phyloP scores from a whole-genome alignment of 2,888 invertebrate genomes.

The Drosophila mettleri region DNA sequence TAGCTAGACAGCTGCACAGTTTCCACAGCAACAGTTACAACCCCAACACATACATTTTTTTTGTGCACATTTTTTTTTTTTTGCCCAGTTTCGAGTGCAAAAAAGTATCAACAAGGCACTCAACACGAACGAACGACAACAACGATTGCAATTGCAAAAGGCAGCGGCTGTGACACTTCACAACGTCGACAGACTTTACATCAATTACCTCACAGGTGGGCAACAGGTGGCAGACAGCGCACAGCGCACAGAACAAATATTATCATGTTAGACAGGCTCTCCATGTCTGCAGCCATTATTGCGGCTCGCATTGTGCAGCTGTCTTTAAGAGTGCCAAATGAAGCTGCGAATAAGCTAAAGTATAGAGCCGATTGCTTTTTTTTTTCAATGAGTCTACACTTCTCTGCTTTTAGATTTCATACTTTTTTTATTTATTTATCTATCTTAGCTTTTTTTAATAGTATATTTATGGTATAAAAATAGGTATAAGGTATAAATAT shows the following conservation, averaged over 20 bases:
- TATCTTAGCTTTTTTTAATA: too few species aligned
- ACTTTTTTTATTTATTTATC: too few species aligned
- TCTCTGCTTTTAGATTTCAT: too few species aligned
- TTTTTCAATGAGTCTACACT: not conserved
- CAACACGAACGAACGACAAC: conserved; percentile 23
- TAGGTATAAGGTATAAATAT: too few species aligned
- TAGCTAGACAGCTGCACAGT: conserved; percentile 49
- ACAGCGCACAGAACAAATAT: conserved; percentile 24
- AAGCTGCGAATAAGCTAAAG: not conserved
- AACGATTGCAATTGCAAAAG: conserved; percentile 25
- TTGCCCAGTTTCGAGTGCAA: conserved; percentile 38
- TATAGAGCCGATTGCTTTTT: not conserved
- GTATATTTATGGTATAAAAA: too few species aligned
- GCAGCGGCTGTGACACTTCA: conserved; percentile 67
- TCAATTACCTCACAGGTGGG: conserved; percentile 70
- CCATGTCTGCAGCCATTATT: not conserved
- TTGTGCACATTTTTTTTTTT: not conserved
- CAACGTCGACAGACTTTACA: conserved; percentile 68
- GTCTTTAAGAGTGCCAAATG: not conserved
- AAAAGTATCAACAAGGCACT: conserved; percentile 68
- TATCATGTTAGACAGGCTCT: conserved; percentile 4
- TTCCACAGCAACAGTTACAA: conserved; percentile 41
- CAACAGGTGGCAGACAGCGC: conserved; percentile 56
- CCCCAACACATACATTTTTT: too few species aligned
- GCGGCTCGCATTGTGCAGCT: not conserved